Conservation (phyloP, 2,888 invertebrate genomes). For the Spisula solida region DNA sequence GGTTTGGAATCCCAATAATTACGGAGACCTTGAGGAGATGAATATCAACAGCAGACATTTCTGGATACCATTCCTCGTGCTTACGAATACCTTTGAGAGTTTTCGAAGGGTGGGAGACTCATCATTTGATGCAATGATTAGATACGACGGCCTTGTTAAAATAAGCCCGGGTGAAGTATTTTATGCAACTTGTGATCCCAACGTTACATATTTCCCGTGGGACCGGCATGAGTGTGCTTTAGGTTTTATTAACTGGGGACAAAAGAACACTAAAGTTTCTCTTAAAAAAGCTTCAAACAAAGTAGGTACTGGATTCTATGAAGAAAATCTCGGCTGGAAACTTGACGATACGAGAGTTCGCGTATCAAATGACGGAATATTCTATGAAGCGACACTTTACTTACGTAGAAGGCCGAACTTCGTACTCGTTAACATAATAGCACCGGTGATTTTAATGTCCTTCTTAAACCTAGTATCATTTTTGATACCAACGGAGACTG, state of each 20-base stretch:
- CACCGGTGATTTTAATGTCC: conserved; percentile 67
- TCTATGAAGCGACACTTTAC: neutral
- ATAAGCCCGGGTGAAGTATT: conserved; percentile 24
- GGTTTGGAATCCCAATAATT: conserved; percentile 44
- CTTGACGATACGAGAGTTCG: neutral
- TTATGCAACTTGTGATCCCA: conserved; percentile 7
- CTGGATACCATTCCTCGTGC: conserved; percentile 61
- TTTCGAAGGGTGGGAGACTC: neutral
- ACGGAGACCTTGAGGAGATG: conserved; percentile 26
- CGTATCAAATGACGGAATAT: no score
- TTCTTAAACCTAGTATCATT: conserved; percentile 69
- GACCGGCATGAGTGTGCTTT: conserved; percentile 34
- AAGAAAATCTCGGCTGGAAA: neutral
- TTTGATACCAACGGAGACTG: conserved; percentile 64
- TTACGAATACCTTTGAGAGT: conserved; percentile 40
- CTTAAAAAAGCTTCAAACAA: neutral
- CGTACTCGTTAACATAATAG: conserved; percentile 66
- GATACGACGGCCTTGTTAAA: neutral
- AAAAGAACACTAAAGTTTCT: neutral
- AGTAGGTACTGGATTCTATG: neutral
- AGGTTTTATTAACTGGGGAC: neutral
- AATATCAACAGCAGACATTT: conserved; percentile 45
- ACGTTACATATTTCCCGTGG: conserved; percentile 41
- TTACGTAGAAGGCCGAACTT: conserved; percentile 55
- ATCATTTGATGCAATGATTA: neutral